These are phyloP conservation scores for Poeciliopsis turrubarensis DNA, from an alignment of 2,113 vertebrate genomes.

Conservation along the genomic window DNA sequence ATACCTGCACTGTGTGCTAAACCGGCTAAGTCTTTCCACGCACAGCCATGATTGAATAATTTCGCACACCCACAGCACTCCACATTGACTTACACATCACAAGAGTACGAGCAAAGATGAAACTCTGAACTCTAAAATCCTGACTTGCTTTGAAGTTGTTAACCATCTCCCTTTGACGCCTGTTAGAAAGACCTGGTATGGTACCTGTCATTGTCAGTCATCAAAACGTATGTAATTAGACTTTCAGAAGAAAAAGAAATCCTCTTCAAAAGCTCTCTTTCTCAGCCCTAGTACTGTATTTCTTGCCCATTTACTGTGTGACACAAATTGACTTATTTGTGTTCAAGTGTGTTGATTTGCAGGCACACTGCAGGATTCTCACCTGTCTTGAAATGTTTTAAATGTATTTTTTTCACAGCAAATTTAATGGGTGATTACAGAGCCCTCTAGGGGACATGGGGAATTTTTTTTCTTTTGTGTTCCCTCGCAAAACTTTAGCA, in stretches of 20 bases:
- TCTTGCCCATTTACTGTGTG: neutral
- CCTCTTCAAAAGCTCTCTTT: slow-evolving; percentile 4
- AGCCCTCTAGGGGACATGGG: too few relatives aligned
- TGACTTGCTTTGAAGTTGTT: slow-evolving; percentile 67
- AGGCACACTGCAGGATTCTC: neutral
- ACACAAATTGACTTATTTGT: neutral
- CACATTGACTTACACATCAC: slow-evolving; percentile 62
- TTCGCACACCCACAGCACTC: slow-evolving; percentile 16
- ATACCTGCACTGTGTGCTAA: slow-evolving; percentile 4
- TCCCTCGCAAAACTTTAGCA: too few relatives aligned
- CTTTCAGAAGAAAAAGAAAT: neutral
- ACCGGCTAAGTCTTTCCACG: slow-evolving; percentile 3
- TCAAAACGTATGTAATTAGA: slow-evolving; percentile 18
- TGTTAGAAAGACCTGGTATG: slow-evolving; percentile 7
- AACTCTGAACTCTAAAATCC: slow-evolving; percentile 64
- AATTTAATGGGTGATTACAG: neutral
- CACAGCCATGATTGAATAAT: neutral
- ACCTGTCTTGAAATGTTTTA: neutral
- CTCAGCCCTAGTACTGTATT: neutral
- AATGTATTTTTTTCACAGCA: neutral
- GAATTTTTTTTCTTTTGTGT: too few relatives aligned
- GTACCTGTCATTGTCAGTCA: slow-evolving; percentile 13
- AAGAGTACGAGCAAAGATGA: slow-evolving; percentile 51
- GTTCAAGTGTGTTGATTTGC: neutral
- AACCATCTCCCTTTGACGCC: slow-evolving; percentile 23